Evolutionary conservation across 2,113 vertebrate species (phyloP).

Genomic region (Verasper variegatus): DNA sequence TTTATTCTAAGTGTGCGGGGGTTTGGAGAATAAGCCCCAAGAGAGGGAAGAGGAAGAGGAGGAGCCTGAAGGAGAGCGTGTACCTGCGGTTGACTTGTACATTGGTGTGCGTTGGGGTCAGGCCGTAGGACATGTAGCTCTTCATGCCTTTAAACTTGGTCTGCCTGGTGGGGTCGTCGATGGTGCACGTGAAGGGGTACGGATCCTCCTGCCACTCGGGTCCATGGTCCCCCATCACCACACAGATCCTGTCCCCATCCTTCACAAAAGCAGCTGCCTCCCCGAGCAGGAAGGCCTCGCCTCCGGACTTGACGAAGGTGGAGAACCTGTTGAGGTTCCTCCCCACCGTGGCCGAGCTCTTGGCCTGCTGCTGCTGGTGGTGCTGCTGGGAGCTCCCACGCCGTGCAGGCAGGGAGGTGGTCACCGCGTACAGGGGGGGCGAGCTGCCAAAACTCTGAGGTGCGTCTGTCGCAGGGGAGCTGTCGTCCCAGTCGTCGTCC

Average conservation of each 20-base stretch:
- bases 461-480: constrained; percentile 82
- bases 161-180: constrained; percentile 98
- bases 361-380: constrained; percentile 80
- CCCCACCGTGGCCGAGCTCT: constrained; percentile 92
- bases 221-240: constrained; percentile 88
- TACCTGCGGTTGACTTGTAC: constrained; percentile 91
- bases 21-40: neutral
- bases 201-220: constrained; percentile 97
- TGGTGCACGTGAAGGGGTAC: constrained; percentile 91
- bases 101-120: constrained; percentile 92
- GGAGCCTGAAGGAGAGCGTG: neutral
- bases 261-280: constrained; percentile 91
- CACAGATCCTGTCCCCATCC: constrained; percentile 92
- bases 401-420: constrained; percentile 79
- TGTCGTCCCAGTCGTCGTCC: constrained; percentile 97
- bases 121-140: constrained; percentile 96
- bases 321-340: constrained; percentile 98
- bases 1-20: neutral
- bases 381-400: constrained; percentile 71
- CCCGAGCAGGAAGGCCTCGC: constrained; percentile 95
- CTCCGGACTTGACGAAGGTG: constrained; percentile 95
- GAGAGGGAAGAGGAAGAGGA: neutral
- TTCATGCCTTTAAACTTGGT: constrained; percentile 99
- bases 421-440: constrained; percentile 80
- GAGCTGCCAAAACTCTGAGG: constrained; percentile 76